Percentiles rank a stretch among this genome's conserved stretches.
Evolutionary conservation across 2,888 invertebrate species (phyloP).

Genomic region (Euphydryas editha): DNA sequence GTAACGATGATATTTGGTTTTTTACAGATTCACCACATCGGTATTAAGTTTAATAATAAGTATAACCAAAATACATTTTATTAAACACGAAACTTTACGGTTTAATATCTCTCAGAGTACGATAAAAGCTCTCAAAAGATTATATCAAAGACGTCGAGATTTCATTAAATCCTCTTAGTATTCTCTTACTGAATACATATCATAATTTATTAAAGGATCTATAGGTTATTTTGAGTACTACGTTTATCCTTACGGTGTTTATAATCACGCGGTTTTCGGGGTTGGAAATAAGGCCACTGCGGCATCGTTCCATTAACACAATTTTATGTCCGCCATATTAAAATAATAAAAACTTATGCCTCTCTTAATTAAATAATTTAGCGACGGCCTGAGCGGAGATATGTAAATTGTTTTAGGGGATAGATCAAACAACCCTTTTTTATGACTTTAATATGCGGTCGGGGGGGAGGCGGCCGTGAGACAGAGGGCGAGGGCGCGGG

Average conservation of each 20-base stretch:
- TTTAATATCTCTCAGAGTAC: slow-evolving; percentile 36
- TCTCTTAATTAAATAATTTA: slow-evolving; percentile 85
- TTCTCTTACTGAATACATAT: slow-evolving; percentile 41
- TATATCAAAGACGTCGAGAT: slow-evolving; percentile 43
- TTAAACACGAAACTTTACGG: slow-evolving; percentile 38
- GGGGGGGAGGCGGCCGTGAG: slow-evolving; percentile 61
- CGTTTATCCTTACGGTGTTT: slow-evolving; percentile 62
- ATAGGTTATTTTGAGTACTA: slow-evolving; percentile 36
- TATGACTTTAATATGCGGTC: slow-evolving; percentile 84
- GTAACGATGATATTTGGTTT: background rate
- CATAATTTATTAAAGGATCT: slow-evolving; percentile 43
- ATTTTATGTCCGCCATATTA: slow-evolving; percentile 83
- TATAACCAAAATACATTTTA: slow-evolving; percentile 33
- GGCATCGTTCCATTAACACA: slow-evolving; percentile 81
- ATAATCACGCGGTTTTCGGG: slow-evolving; percentile 65
- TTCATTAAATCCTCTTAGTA: slow-evolving; percentile 42
- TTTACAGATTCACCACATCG: background rate
- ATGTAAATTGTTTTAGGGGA: slow-evolving; percentile 85
- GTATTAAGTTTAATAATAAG: slow-evolving; percentile 10
- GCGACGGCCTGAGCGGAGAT: slow-evolving; percentile 81
- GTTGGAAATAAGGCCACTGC: slow-evolving; percentile 69
- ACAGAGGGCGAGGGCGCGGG: slow-evolving; percentile 56
- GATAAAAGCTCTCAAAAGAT: slow-evolving; percentile 42
- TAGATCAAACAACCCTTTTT: slow-evolving; percentile 85
- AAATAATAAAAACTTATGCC: slow-evolving; percentile 85